Conservation (phyloP, 2,113 vertebrate genomes). For the Tachysurus vachellii region DNA sequence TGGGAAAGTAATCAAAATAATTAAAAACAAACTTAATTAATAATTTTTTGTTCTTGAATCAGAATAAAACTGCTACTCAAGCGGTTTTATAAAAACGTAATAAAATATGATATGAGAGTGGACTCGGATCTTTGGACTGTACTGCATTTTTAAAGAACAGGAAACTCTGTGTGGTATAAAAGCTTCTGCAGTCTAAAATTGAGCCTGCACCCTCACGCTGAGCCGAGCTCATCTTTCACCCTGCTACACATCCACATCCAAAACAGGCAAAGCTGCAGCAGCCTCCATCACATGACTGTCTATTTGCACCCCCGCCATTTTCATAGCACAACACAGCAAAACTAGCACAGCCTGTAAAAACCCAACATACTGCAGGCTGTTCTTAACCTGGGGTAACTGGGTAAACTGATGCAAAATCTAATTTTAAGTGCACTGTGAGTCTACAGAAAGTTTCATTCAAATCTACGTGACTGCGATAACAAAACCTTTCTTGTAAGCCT, state of each 20-base stretch:
- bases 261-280: constrained; percentile 45
- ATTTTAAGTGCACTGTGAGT: neutral
- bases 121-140: neutral
- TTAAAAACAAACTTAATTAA: neutral
- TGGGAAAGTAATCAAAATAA: neutral
- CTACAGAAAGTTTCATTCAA: neutral
- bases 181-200: constrained; percentile 44
- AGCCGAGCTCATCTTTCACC: constrained; percentile 40
- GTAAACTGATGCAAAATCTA: neutral
- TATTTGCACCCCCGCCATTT: constrained; percentile 42
- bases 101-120: neutral
- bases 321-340: constrained; percentile 23
- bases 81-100: no score
- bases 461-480: neutral
- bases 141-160: neutral
- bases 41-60: neutral
- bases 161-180: constrained; percentile 35
- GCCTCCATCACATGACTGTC: constrained; percentile 48
- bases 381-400: neutral
- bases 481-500: neutral
- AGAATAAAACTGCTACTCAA: neutral
- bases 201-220: constrained; percentile 19
- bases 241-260: constrained; percentile 21
- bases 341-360: constrained; percentile 36
- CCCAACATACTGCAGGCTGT: neutral